Base-by-base conservation (phyloP, 2,113 vertebrate species). In the Peromyscus maniculatus region DNA sequence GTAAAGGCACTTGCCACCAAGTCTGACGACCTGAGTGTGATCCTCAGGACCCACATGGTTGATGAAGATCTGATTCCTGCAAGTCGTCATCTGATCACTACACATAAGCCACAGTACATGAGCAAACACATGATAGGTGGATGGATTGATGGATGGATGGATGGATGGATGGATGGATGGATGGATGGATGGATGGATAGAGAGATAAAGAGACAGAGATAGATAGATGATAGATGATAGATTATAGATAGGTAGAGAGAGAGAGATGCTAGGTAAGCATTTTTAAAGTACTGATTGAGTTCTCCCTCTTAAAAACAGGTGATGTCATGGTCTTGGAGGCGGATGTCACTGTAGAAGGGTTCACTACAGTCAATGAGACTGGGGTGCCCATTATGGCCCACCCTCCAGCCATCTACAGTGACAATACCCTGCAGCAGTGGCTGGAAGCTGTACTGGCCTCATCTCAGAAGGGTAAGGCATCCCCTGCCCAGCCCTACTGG, bases 351-450 rank as follows among this genome's bases (percentile, higher is more conserved):
- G 66, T 99, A 26, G 96, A 99, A 95, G 99, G 99, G 66, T 93
- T 98, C 55, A 94, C 97, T 82, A 99, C 99, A 0, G 79, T 10
- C 88, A 98, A 98, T 22, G 97, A 98, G 97, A 99, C 99, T 11
- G 97, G 98, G 1, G 89, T 98, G n/a, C 99, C 99, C 9, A 99
- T 99, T 95, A 99, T 99, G 99, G 99, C 99, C 2, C 99, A 99
- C 59, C 99, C 99, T 3, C 99, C 99, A 0, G 89, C 87, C 79
- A 91, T 99, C 87, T 98, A 98, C 79, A 99, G 99, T 62, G 99
- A 99, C 96, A 99, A 99, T 97, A 99, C 98, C 21, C 97, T 99
- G 79, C 95, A 99, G 87, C 97, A 99, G 19, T 99, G 99, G 99
- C 95, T 99, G 97, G 98, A 99, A 21, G 71, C 98, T 0, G 99